phyloP scores from a whole-genome alignment of 1,140 invertebrate genomes.

The Metopolophium dirhodum region DNA sequence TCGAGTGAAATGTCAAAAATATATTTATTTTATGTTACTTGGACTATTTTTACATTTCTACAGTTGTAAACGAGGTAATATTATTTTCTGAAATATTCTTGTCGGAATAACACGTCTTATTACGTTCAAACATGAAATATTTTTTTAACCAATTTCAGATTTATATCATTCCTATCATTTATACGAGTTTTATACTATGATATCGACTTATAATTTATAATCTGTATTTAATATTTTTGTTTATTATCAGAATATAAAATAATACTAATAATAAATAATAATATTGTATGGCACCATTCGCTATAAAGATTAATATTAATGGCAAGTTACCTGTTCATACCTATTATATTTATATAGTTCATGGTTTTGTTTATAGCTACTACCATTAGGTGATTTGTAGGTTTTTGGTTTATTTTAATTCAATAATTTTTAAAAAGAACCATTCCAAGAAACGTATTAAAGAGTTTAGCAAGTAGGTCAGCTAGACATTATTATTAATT shows the following conservation, averaged over 20 bases:
- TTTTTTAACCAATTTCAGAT: neutral
- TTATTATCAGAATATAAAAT: neutral
- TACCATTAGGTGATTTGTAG: neutral
- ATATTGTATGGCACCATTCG: neutral
- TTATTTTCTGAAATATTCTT: neutral
- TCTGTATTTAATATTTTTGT: neutral
- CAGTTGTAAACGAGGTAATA: neutral
- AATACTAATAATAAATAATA: neutral
- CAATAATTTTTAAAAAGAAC: neutral
- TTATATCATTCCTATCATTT: neutral
- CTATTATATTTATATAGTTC: neutral
- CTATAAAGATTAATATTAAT: neutral
- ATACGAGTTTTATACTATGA: neutral
- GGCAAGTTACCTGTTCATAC: neutral
- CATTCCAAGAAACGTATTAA: neutral
- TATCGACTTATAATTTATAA: neutral
- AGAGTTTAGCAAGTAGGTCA: neutral
- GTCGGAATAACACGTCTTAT: neutral
- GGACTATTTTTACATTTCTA: neutral
- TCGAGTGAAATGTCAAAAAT: neutral
- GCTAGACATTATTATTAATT: neutral
- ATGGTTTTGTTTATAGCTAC: neutral
- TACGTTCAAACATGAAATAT: neutral
- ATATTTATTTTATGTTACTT: neutral
- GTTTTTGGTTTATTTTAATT: neutral